Conservation (phyloP, 2,797 vertebrate species). For the Scleropages formosus region DNA sequence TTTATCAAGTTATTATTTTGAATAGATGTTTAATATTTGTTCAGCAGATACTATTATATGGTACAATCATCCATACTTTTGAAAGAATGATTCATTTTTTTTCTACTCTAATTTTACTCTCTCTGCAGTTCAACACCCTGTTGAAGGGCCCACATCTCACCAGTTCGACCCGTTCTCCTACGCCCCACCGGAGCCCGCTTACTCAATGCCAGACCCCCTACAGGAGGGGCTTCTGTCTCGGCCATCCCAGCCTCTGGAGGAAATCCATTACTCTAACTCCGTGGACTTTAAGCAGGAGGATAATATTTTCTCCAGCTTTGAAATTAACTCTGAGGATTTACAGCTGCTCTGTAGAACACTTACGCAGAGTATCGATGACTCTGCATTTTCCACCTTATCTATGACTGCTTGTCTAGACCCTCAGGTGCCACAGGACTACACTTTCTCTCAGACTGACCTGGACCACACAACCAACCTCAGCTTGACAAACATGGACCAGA, state of each 20-base stretch:
- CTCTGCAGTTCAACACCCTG: slow-evolving; percentile 45
- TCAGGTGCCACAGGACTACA: slow-evolving; percentile 38
- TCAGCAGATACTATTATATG: too few relatives aligned
- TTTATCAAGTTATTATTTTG: too few relatives aligned
- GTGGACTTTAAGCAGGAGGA: slow-evolving; percentile 42
- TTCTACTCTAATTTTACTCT: slow-evolving; percentile 26
- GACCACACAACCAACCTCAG: slow-evolving; percentile 28
- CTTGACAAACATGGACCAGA: slow-evolving; percentile 47
- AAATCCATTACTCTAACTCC: slow-evolving; percentile 40
- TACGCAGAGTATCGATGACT: slow-evolving; percentile 28
- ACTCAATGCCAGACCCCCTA: background rate
- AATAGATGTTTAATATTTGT: too few relatives aligned
- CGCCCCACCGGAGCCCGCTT: slow-evolving; percentile 27
- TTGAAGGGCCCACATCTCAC: slow-evolving; percentile 39
- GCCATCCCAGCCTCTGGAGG: slow-evolving; percentile 26
- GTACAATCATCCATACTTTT: too few relatives aligned
- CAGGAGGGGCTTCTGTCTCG: slow-evolving; percentile 23
- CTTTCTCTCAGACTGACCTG: slow-evolving; percentile 31
- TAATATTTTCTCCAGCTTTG: slow-evolving; percentile 23
- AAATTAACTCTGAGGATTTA: slow-evolving; percentile 22
- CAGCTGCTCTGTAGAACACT: slow-evolving; percentile 31
- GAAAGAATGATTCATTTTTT: too few relatives aligned
- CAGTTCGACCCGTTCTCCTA: slow-evolving; percentile 43
- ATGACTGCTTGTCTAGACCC: slow-evolving; percentile 22
- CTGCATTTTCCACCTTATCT: background rate